These are phyloP conservation scores for Psittacara wagleri DNA, from an alignment of 2,113 vertebrate genomes.

Conservation along the genomic window DNA sequence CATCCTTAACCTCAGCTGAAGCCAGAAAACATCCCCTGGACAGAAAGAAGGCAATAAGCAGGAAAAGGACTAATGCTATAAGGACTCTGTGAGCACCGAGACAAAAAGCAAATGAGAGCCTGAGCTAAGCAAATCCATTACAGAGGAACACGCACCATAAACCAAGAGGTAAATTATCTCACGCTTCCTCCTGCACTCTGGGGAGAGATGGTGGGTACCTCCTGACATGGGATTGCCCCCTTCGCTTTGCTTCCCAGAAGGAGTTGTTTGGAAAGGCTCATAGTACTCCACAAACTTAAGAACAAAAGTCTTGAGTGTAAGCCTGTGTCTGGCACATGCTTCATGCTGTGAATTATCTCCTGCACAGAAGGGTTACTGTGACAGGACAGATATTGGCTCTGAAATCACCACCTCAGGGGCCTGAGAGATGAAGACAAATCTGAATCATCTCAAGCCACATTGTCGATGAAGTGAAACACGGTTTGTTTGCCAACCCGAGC, in stretches of 20 bases:
- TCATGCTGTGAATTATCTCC: not conserved
- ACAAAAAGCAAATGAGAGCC: not conserved
- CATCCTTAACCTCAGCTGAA: not conserved
- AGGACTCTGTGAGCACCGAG: not conserved
- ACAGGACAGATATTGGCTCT: not conserved
- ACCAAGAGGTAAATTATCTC: not conserved
- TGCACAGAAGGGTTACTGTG: not conserved
- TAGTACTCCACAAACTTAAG: not conserved
- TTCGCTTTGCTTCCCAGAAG: not conserved
- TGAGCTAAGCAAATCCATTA: not conserved
- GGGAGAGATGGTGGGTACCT: not conserved
- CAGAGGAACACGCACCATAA: not conserved
- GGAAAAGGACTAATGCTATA: not conserved
- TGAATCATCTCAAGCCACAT: fast-evolving
- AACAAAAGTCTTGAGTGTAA: fast-evolving
- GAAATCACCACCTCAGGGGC: not conserved
- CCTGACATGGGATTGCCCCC: not conserved
- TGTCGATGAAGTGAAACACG: fast-evolving
- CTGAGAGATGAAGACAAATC: not conserved
- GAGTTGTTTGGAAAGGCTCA: not conserved
- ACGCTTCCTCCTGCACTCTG: fast-evolving
- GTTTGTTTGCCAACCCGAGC: not conserved
- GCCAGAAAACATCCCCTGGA: not conserved
- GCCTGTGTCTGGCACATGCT: not conserved
- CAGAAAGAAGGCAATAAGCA: not conserved